Base-by-base conservation (phyloP, 2,888 invertebrate species). In the Orthonevra nobilis region DNA sequence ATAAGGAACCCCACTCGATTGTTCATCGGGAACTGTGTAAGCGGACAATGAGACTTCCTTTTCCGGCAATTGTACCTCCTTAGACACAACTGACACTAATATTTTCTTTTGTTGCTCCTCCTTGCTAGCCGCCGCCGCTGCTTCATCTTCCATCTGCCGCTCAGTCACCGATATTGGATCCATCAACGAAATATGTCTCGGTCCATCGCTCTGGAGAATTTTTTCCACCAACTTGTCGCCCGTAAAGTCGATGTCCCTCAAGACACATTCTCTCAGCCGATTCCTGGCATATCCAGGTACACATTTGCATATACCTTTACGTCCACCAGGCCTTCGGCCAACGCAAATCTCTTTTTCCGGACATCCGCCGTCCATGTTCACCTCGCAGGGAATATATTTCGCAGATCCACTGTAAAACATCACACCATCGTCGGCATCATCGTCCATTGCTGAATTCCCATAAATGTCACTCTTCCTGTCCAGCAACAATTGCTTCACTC, bases 31-130 rank as follows among this genome's bases (percentile, higher is more conserved):
- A 12, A 94, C 92, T 1, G 95, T 95, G 85, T 92, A 95, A 0
- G 96, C 97, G 6, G 94, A 93, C 61, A 97, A 89, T 0, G 94
- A 94, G 0, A 94, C 95, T 89, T 95, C 94, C 87, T 95, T 95
- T 81, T 94, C 94, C 0, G 97, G 97, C 64, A 97, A 89, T 81
- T 92, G 91, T 2, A 97, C 94, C 87, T 92, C 92, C 88, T 96
- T 95, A 0, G 95, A 94, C 64, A 92, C 90, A 12, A 94, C 94
- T 7, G 93, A 93, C 0, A 96, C 94, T 14, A 92, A 91, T 72
- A 96, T 89, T 70, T 92, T 92, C 85, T 94, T 94, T 70, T 92
- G 88, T 26, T 91, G 90, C 12, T 85, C 84, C 0, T 83, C 74
- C 54, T 86, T 84, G 89, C 89, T 54, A 0, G 82, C 58, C 54